Conservation (phyloP, 2,113 vertebrate genomes). For the Equus przewalskii region DNA sequence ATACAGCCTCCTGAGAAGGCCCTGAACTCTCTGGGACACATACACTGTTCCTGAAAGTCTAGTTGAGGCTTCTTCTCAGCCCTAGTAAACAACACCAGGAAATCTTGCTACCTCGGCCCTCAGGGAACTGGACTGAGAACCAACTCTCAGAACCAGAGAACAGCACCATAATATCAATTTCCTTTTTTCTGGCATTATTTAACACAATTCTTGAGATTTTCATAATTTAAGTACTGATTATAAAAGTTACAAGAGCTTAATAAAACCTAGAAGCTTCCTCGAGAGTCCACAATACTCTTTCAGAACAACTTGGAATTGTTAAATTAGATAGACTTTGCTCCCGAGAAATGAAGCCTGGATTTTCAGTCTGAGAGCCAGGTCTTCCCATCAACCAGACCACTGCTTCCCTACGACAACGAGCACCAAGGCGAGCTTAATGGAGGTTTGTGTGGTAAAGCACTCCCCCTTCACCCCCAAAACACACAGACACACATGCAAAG, state of each 20-base stretch:
- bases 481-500: background rate
- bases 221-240: background rate
- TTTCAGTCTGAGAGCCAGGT: background rate
- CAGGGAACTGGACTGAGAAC: background rate
- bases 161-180: background rate
- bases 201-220: background rate
- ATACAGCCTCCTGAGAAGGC: background rate
- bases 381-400: background rate
- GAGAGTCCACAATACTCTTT: background rate
- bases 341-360: background rate
- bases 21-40: background rate
- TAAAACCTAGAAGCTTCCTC: conserved; percentile 5
- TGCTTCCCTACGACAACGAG: background rate
- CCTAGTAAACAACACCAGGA: background rate
- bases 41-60: background rate
- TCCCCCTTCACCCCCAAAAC: fast-evolving
- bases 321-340: background rate
- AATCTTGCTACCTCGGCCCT: background rate
- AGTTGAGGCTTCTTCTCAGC: background rate
- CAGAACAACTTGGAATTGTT: background rate
- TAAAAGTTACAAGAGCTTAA: background rate
- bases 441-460: background rate
- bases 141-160: conserved; percentile 25
- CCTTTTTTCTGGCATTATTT: background rate
- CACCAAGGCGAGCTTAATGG: background rate